These are phyloP conservation scores for Ivindomyrus marchei DNA, from an alignment of 2,113 vertebrate genomes.

Conservation along the genomic window DNA sequence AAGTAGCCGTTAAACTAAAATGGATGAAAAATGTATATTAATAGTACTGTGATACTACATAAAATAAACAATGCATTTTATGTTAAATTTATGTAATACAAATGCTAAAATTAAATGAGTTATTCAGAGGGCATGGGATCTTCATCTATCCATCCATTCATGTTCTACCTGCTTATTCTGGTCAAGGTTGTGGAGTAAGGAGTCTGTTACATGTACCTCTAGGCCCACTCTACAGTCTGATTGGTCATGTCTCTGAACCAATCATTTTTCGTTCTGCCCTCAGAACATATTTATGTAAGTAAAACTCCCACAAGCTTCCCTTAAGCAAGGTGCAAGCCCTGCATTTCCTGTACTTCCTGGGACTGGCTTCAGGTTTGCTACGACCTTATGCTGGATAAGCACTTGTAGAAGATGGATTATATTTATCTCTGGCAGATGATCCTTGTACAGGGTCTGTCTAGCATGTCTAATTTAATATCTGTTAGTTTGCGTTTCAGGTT, in stretches of 20 bases:
- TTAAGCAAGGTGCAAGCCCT: background rate
- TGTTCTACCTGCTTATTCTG: background rate
- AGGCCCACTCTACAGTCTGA: background rate
- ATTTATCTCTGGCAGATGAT: background rate
- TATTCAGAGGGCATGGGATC: background rate
- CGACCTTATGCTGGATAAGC: background rate
- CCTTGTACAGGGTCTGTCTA: background rate
- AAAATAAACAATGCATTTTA: background rate
- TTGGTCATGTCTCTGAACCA: background rate
- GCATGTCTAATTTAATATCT: background rate
- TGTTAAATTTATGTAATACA: background rate
- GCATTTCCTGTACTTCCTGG: background rate
- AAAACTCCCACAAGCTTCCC: background rate
- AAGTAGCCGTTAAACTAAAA: background rate
- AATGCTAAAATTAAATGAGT: background rate
- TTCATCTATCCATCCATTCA: background rate
- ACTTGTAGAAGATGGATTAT: background rate
- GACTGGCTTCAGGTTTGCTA: background rate
- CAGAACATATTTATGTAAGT: background rate
- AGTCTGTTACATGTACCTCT: background rate
- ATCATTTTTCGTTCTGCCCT: background rate
- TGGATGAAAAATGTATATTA: background rate
- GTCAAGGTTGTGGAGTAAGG: background rate
- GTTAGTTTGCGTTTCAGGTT: background rate
- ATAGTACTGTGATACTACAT: background rate